Evolutionary conservation across 2,797 vertebrate genomes (phyloP).

Genomic region (Malurus splendens): DNA sequence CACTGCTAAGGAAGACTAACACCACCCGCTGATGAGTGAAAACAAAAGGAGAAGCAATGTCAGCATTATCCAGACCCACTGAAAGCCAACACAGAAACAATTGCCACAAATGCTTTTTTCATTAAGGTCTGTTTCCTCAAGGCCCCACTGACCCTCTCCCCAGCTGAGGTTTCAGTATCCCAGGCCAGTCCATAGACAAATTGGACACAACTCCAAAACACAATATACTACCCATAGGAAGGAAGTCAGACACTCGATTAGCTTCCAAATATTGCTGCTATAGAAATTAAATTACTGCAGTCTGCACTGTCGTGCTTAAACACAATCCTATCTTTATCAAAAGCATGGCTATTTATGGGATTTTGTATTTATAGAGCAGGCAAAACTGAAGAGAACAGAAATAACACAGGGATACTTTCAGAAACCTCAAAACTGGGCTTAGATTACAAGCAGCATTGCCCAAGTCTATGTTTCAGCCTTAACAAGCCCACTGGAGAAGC

Average conservation of each 20-base stretch:
- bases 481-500: constrained; percentile 9
- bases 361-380: constrained; percentile 33
- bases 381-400: constrained; percentile 24
- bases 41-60: constrained; percentile 5
- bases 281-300: background rate
- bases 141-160: background rate
- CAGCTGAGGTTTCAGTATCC: background rate
- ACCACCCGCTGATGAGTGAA: background rate
- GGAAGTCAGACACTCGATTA: background rate
- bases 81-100: background rate
- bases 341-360: constrained; percentile 9
- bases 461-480: background rate
- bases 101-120: background rate
- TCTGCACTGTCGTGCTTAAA: background rate
- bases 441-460: background rate
- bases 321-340: background rate
- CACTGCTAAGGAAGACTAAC: background rate
- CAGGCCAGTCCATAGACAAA: background rate
- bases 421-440: constrained; percentile 12
- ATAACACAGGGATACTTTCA: constrained; percentile 16
- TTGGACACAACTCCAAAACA: background rate
- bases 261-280: background rate
- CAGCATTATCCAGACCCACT: background rate
- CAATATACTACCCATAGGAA: constrained; percentile 17
- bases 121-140: background rate